Base-by-base conservation (phyloP, 1,140 invertebrate species). In the Trichonephila clavipes region DNA sequence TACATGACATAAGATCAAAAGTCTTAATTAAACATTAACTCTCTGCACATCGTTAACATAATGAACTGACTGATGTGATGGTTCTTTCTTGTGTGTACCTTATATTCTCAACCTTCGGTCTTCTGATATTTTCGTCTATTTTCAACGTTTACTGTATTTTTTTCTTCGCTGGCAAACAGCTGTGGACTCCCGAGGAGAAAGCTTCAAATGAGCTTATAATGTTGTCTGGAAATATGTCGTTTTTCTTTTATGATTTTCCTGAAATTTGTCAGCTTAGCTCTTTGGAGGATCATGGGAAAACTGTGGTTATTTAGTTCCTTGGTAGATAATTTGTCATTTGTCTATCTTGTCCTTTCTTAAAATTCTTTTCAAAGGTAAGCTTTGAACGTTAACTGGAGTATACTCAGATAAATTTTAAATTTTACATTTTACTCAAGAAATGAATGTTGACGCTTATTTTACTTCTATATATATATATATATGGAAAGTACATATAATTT, bases 181-280 rank as follows among this genome's bases (percentile, higher is more conserved):
- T 88, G 86, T 19, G 86, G 28, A 0, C 82, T 58, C 5, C 1
- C 44, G 12, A 85, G n/a, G 34, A 24, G 58, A 58, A 85, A 21
- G 21, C 86, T 88, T 88, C 86, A 88, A 88, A 88, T 14, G 86
- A 61, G 86, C n/a, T 88, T 88, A 88, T 64, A 88, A 51, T 85
- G 82, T 85, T 85, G 82, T 58, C 82, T 58, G 40, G 58, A 85
- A 85, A 59, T 59, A 51, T 59, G 16, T 85, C n/a, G 21, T 51
- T 85, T 83, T 44, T 85, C 51, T 85, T n/a, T 85, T 85, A 40
- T 85, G 58, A n/a, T 85, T 85, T 51, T 21, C 59, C 5, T 19
- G 40, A 58, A 85, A 85, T 85, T 85, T 85, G 82, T 85, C 44
- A n/a, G 40, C 82, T 85, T 24, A 51, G 44, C 12, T n/a, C 19